Evolutionary conservation across 2,888 invertebrate species (phyloP).

Genomic region (Pelosia muscerda): DNA sequence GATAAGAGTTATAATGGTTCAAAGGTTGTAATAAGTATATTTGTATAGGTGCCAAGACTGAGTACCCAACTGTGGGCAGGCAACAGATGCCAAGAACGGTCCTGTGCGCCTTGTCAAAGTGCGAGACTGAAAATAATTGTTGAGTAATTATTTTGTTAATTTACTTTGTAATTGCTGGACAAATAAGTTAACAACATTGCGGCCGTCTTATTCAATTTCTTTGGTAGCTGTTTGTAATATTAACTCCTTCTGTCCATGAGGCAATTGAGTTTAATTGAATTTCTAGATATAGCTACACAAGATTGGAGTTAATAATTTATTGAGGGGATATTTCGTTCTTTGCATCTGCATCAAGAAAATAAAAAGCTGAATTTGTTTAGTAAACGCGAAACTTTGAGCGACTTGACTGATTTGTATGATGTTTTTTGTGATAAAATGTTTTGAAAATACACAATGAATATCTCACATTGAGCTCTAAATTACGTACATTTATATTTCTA

Average conservation of each 20-base stretch:
- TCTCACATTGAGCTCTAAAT: too few relatives aligned
- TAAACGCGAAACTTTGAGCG: too few relatives aligned
- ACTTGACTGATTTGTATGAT: too few relatives aligned
- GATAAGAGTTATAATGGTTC: slow-evolving; percentile 36
- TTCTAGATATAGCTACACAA: slow-evolving; percentile 22
- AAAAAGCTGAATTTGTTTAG: background rate
- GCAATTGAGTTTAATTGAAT: slow-evolving; percentile 35
- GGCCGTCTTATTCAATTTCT: slow-evolving; percentile 54
- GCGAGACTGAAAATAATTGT: slow-evolving; percentile 70
- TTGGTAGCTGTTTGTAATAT: slow-evolving; percentile 41
- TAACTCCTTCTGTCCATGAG: slow-evolving; percentile 29
- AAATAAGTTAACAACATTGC: slow-evolving; percentile 51
- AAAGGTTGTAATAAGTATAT: slow-evolving; percentile 28
- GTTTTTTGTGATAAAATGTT: background rate
- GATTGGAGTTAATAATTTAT: slow-evolving; percentile 19
- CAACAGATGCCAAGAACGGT: slow-evolving; percentile 81
- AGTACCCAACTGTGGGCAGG: slow-evolving; percentile 69
- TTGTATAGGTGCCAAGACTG: slow-evolving; percentile 54
- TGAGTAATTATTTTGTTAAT: slow-evolving; percentile 79
- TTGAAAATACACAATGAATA: too few relatives aligned
- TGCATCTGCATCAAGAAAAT: background rate
- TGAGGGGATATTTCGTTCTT: slow-evolving; percentile 1
- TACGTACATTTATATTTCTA: background rate
- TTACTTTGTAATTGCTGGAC: slow-evolving; percentile 55
- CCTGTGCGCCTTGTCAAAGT: slow-evolving; percentile 70